Evolutionary conservation across 1,140 invertebrate species (phyloP).

Genomic region (Drosophila leontia): DNA sequence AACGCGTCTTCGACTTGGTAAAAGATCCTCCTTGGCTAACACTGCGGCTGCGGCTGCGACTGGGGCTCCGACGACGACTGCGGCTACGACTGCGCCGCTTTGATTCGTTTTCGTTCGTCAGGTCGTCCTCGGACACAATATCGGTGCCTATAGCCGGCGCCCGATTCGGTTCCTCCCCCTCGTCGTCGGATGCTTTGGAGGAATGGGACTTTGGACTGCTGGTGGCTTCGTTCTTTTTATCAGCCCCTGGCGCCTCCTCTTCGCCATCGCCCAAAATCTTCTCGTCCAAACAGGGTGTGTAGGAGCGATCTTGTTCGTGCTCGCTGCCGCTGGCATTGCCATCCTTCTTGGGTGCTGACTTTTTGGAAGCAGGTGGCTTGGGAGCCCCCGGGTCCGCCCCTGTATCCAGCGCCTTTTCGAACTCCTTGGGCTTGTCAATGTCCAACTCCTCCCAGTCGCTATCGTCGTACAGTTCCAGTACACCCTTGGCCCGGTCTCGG

Average conservation of each 20-base stretch:
- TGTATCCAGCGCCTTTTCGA: conserved; percentile 61
- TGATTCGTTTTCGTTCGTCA: conserved; percentile 76
- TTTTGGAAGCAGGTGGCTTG: conserved; percentile 5
- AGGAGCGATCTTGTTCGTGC: conserved; percentile 86
- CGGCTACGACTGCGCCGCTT: conserved; percentile 65
- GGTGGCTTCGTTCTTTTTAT: conserved; percentile 4
- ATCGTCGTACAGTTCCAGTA: conserved; percentile 84
- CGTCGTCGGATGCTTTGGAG: conserved; percentile 14
- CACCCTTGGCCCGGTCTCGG: conserved; percentile 65
- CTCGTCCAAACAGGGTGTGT: conserved; percentile 89
- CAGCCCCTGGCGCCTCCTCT: conserved; percentile 1
- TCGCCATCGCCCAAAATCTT: conserved; percentile 83
- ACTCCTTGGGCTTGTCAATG: conserved; percentile 79
- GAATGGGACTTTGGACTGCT: conserved; percentile 15
- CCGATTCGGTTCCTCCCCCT: conserved; percentile 77
- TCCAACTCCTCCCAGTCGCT: conserved; percentile 84
- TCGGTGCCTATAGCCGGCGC: conserved; percentile 89
- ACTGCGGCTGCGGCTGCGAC: conserved; percentile 38
- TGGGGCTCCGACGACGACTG: conserved; percentile 31
- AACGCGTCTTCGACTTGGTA: conserved; percentile 50
- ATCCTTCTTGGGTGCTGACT: conserved; percentile 4
- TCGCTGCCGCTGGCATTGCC: conserved; percentile 29
- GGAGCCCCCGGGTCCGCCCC: neutral
- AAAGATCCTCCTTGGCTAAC: conserved; percentile 13
- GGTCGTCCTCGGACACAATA: conserved; percentile 90